These are phyloP conservation scores for Hippasteria phrygiana DNA, from an alignment of 53 echinoderm and acorn worm genomes.

Conservation along the genomic window DNA sequence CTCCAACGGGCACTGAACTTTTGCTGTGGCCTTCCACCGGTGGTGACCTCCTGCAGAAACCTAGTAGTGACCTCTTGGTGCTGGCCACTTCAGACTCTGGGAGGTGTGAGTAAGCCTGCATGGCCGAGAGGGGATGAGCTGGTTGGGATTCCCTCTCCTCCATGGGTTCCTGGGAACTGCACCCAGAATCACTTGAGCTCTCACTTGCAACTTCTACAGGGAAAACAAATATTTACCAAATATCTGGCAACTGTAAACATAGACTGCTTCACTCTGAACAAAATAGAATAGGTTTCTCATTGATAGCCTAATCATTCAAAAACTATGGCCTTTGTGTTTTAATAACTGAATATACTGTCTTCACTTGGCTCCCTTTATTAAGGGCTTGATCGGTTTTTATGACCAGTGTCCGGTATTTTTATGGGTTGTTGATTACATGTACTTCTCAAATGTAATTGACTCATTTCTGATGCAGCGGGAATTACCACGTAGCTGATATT, in stretches of 20 bases:
- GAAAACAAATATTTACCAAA: not conserved
- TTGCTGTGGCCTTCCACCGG: not conserved
- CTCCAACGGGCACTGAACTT: not conserved
- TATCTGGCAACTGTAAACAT: not conserved
- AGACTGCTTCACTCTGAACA: no score
- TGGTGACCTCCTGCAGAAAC: not conserved
- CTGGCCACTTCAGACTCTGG: not conserved
- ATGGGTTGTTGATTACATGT: no score
- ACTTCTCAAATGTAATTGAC: no score
- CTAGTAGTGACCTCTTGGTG: not conserved
- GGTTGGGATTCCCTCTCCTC: conserved; percentile 65
- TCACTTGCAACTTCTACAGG: conserved; percentile 68
- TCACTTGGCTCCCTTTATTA: no score
- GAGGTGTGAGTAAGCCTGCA: not conserved
- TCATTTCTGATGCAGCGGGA: no score
- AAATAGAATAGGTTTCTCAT: no score
- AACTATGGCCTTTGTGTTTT: no score
- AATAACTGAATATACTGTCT: no score
- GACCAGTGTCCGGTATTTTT: no score
- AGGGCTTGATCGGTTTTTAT: no score
- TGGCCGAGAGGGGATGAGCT: not conserved
- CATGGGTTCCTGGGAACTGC: conserved; percentile 76
- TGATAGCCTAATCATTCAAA: no score
- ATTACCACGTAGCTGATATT: no score
- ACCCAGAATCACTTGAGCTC: conserved; percentile 81